Evolutionary conservation across 2,113 vertebrate genomes (phyloP).

Genomic region (Neoarius graeffei): DNA sequence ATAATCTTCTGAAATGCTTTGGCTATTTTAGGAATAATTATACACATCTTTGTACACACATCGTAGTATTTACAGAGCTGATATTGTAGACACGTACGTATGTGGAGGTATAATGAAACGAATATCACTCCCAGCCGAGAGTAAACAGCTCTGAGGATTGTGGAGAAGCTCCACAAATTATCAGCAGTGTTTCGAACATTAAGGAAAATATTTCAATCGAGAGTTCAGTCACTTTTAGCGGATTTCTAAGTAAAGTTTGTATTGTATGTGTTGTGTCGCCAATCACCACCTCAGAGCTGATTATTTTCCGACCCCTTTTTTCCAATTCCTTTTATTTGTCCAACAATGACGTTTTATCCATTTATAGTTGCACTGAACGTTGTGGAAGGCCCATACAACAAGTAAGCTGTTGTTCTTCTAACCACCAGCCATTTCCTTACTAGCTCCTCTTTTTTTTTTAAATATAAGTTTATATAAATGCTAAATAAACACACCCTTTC

Average conservation of each 20-base stretch:
- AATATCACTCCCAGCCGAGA: not conserved
- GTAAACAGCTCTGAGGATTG: not conserved
- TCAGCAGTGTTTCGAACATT: not conserved
- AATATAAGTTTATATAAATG: not conserved
- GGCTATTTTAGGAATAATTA: constrained; percentile 50
- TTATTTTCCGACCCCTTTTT: no score
- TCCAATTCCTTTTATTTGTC: not conserved
- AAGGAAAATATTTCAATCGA: not conserved
- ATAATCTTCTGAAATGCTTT: constrained; percentile 38
- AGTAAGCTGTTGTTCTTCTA: not conserved
- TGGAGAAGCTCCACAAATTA: not conserved
- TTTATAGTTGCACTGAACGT: not conserved
- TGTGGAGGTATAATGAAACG: not conserved
- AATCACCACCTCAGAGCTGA: not conserved
- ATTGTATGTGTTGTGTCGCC: not conserved
- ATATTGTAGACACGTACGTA: not conserved
- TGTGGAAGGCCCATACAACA: not conserved
- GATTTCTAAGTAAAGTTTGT: not conserved
- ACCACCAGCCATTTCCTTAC: not conserved
- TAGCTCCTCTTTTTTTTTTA: not conserved
- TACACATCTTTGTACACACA: constrained; percentile 27
- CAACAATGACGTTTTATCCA: not conserved
- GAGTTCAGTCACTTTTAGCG: not conserved
- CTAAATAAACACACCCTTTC: not conserved
- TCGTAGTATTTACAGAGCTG: constrained; percentile 42